Conservation (phyloP, 2,113 vertebrate species). For the Salvelinus alpinus region DNA sequence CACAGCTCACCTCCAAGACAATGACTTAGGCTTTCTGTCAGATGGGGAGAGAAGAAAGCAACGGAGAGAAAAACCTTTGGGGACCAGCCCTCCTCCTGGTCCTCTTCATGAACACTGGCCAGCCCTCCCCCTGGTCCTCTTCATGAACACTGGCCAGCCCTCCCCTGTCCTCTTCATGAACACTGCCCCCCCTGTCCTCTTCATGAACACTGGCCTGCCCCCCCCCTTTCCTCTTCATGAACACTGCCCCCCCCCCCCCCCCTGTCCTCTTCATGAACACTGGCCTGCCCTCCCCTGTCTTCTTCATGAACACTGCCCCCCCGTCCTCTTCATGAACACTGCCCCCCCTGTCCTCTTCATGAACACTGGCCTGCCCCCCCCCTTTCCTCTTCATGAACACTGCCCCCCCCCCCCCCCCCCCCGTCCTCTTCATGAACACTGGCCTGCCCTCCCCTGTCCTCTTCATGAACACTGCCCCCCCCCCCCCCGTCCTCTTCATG, state of each 20-base stretch:
- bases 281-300: too few species aligned
- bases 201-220: too few species aligned
- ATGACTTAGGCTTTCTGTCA: constrained; percentile 43
- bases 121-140: background rate
- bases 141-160: background rate
- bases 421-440: background rate
- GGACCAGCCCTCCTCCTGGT: too few species aligned
- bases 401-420: too few species aligned
- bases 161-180: background rate
- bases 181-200: background rate
- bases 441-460: background rate
- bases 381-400: background rate
- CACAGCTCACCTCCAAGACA: constrained; percentile 34
- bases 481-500: background rate
- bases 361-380: background rate
- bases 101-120: background rate
- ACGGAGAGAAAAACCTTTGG: too few species aligned
- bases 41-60: background rate
- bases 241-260: background rate
- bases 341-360: background rate
- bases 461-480: background rate
- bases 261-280: background rate
- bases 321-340: background rate
- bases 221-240: background rate
- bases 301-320: background rate